Conservation (phyloP, 2,113 vertebrate species). For the Gobius niger region DNA sequence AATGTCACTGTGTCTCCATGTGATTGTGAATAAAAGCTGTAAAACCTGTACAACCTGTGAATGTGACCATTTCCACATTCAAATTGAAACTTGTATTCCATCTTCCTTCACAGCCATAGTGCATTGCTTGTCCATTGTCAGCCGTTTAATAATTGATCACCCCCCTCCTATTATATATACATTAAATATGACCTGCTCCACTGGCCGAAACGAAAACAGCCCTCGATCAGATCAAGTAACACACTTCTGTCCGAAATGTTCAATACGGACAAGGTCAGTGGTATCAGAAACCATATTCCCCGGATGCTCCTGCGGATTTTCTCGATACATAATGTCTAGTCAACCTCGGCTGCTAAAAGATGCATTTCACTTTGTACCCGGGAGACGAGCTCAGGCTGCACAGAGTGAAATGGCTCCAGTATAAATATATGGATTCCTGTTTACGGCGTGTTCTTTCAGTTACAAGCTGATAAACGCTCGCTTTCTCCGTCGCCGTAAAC, state of each 20-base stretch:
- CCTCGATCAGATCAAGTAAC: slow-evolving; percentile 28
- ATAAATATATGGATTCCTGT: background rate
- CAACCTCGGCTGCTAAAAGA: slow-evolving; percentile 11
- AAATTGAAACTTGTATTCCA: no score
- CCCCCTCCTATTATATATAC: background rate
- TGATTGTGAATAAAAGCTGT: no score
- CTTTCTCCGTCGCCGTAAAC: slow-evolving; percentile 1
- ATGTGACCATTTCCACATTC: no score
- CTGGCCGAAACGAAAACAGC: slow-evolving; percentile 7
- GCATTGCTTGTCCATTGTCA: background rate
- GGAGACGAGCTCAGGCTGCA: slow-evolving; percentile 1
- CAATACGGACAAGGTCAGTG: slow-evolving; percentile 60
- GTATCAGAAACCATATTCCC: slow-evolving; percentile 37
- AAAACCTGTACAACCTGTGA: no score
- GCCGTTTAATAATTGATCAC: background rate
- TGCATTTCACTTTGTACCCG: background rate
- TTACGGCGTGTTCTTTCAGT: slow-evolving; percentile 2
- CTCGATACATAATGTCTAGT: slow-evolving; percentile 12
- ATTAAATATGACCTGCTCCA: slow-evolving; percentile 30
- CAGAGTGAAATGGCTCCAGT: background rate
- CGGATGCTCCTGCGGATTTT: slow-evolving; percentile 30
- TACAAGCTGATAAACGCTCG: slow-evolving; percentile 8
- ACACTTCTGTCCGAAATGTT: slow-evolving; percentile 25
- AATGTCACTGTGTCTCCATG: no score
- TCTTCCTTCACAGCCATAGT: background rate